Conservation (phyloP, 1,140 invertebrate genomes). For the Chironomus tepperi region DNA sequence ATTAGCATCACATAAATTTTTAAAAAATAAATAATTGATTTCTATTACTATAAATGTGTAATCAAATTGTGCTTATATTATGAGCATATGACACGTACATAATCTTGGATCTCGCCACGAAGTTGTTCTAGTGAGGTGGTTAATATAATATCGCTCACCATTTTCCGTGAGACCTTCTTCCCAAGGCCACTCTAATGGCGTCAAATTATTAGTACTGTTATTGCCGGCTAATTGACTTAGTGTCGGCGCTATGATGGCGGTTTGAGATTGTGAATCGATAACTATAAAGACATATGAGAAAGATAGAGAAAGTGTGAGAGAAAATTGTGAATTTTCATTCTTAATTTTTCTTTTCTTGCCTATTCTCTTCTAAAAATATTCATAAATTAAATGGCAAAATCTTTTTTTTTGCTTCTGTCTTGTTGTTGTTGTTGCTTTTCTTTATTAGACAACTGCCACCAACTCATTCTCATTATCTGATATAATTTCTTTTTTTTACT, state of each 20-base stretch:
- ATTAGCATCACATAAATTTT: neutral
- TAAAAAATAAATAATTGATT: neutral
- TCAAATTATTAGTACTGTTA: constrained; percentile 45
- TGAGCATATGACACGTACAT: constrained; percentile 58
- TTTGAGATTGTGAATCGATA: constrained; percentile 17
- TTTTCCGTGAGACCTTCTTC: constrained; percentile 87
- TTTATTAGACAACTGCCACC: too few relatives aligned
- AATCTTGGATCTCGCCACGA: constrained; percentile 97
- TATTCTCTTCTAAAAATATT: neutral
- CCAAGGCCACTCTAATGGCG: constrained; percentile 89
- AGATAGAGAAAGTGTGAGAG: neutral
- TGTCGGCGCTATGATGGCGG: neutral
- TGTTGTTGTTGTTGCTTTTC: too few relatives aligned
- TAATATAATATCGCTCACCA: constrained; percentile 95
- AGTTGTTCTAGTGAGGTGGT: constrained; percentile 87
- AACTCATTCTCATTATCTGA: too few relatives aligned
- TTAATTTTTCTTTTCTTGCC: neutral
- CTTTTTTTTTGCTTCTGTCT: too few relatives aligned
- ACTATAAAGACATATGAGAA: constrained; percentile 19
- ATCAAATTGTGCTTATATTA: neutral
- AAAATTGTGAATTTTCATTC: constrained; percentile 10
- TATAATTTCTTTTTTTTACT: too few relatives aligned
- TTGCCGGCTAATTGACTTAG: neutral
- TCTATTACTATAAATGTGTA: neutral
- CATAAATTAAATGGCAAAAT: too few relatives aligned